Base-by-base conservation (phyloP, 2,888 invertebrate species). In the Lutraria lutraria region DNA sequence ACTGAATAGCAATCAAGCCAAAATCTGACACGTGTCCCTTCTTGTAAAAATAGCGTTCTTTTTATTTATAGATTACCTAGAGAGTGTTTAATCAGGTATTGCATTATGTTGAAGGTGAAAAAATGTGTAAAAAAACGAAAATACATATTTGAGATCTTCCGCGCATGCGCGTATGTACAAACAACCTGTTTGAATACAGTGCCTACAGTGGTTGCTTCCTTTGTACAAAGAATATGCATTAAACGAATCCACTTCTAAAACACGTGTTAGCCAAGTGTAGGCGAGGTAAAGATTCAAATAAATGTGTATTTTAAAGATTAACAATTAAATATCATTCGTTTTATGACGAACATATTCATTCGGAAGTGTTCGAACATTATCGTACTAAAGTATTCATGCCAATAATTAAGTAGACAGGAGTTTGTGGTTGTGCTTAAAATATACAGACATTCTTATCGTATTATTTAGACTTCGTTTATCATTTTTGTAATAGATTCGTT, bases 261-360 rank as follows among this genome's bases (percentile, higher is more conserved):
- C 76, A 76, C 34, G 76, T 76, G 76, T 76, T 76, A 13, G 19
- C 29, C 34, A 76, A 76, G 76, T 76, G 76, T 76, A 76, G 34
- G 76, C 76, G 34, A 76, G 76, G 76, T 76, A 76, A 76, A 34
- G 31, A 76, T 76, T 76, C 34, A 34, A 76, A 76, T 76, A 76
- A 76, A 76, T 76, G 76, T 34, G 25, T 76, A 76, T 34, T 76
- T 34, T 76, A 76, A 76, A 76, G 76, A 76, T 34, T 31, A 76
- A 76, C 76, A 76, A 76, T 76, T 31, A 76, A 76, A 76, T 25
- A 31, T 34, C 34, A 34, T 76, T 12, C 16, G 21, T 34, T 76
- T 76, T 76, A 76, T 76, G 31, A 76, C 25, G 31, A 34, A 76
- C 34, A 31, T 34, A 76, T 31, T 76, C 76, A 34, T 76, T 76